Base-by-base conservation (phyloP, 2,888 invertebrate genomes). In the Gastracanthus pulcherrimus region DNA sequence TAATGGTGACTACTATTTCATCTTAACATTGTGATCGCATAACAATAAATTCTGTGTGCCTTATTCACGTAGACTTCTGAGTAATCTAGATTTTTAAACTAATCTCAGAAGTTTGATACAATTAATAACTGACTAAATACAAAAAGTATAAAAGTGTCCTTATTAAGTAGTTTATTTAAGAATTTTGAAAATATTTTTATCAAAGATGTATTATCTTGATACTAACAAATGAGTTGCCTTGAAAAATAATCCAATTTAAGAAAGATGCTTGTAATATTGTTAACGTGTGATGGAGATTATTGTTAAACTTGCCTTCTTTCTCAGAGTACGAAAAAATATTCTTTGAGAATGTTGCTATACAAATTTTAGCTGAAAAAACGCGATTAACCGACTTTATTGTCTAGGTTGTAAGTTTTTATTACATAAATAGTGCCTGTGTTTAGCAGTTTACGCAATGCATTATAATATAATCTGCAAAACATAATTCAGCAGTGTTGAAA, bases 401-500 rank as follows among this genome's bases (percentile, higher is more conserved):
- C 23, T 89, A 89, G 89, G 66, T 85, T 71, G 84, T 88, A 88
- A 87, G 88, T 83, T 88, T 87, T 84, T 84, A 85, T 84, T 79
- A 81, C 70, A 82, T 85, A 84, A 78, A 72, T 77, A 76, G 66
- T 72, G 67, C 72, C 76, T 77, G 51, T 66, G 58, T 34, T 67
- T 72, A 70, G 45, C 55, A 67, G 26, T 67, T 76, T 67, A 58
- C 45, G 60, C 64, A 66, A 45, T 66, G 58, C 66, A 60, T 71
- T 76, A 71, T 66, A 70, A 48, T 26, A 80, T 74, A 80, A 45
- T 80, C 51, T 74, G 60, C 66, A 58, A 74, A 80, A 71, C 55
- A 55, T 78, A 64, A 76, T 66, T 78, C n/a, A 60, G 26, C 31
- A 48, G 45, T 74, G 58, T 67, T 69, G 48, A 80, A 45, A 75